Evolutionary conservation across 2,888 invertebrate genomes (phyloP), one percentile per base, ranked within the genome.

Genomic region (Cheilosia scutellata): DNA sequence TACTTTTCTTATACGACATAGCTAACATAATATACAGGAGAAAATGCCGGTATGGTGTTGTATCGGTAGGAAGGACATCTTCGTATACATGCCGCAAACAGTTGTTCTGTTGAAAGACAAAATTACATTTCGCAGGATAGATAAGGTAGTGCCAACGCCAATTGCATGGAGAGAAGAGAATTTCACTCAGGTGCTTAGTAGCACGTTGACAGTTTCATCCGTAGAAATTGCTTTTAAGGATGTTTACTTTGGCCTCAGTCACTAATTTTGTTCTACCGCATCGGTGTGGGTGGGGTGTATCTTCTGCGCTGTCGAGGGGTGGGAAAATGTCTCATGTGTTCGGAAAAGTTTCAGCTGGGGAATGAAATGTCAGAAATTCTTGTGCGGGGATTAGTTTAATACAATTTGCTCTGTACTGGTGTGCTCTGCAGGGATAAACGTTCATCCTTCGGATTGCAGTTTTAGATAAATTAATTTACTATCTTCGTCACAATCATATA

Each of bases 311-410:
- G 6, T 11, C 13, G 29, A 31, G 5, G 47, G n/a, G 27, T 13
- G 5, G 6, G 65, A 6, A 51, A 51, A 25, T 55, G 31, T 47
- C 6, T n/a, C 29, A 70, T 33, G 57, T 57, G 42, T 37, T 27
- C 20, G 20, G 40, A 16, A 55, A 31, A 51, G 40, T 58, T 62
- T 47, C 33, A 11, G 33, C 33, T 5, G 55, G 65, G 62, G 58
- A 70, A 84, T 75, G 76, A 76, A 80, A 86, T 72, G 84, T 86
- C 84, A 86, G 80, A 80, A 71, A 80, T 86, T 71, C 80, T 80
- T 71, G 40, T 55, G 20, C 20, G 20, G 80, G 80, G 84, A 80
- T 80, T 76, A 76, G 71, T 80, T 62, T 86, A 80, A 86, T 86
- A 76, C 75, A 86, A 80, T 80, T 86, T 86, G 49, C 71, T 78